Conservation (phyloP, 2,888 invertebrate species). For the Urechis unicinctus region DNA sequence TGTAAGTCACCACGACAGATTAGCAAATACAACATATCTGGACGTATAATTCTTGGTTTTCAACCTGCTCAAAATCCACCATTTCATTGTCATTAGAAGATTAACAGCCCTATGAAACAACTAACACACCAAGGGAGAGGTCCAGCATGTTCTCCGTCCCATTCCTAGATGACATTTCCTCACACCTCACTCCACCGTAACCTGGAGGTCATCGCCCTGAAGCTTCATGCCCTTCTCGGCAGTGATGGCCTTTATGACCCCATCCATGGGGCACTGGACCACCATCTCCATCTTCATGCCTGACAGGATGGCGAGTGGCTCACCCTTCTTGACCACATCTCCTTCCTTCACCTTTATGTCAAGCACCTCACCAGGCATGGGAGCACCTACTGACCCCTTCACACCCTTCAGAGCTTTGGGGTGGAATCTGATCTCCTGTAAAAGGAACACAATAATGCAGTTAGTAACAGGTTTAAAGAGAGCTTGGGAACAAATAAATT, state of each 20-base stretch:
- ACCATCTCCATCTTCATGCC: slow-evolving; percentile 99
- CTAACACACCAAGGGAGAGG: no score
- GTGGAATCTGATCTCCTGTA: slow-evolving; percentile 81
- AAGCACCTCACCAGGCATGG: slow-evolving; percentile 95
- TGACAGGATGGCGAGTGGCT: slow-evolving; percentile 81
- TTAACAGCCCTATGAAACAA: no score
- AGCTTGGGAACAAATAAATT: no score
- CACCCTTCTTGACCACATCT: slow-evolving; percentile 78
- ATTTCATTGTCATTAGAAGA: no score
- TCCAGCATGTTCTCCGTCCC: no score
- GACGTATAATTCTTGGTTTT: no score
- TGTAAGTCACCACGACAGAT: no score
- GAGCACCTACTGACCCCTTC: slow-evolving; percentile 83
- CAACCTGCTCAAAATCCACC: no score
- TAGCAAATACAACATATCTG: no score
- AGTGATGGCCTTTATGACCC: slow-evolving; percentile 69
- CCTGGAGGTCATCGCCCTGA: slow-evolving; percentile 86
- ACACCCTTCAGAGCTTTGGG: slow-evolving; percentile 87
- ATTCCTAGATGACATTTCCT: no score
- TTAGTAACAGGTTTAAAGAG: no score
- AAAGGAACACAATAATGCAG: no score
- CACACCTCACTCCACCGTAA: slow-evolving; percentile 69
- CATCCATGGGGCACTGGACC: slow-evolving; percentile 85
- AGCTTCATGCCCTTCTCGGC: slow-evolving; percentile 79
- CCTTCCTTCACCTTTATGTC: slow-evolving; percentile 88